Conservation (phyloP, 2,113 vertebrate genomes). For the Lepus europaeus region DNA sequence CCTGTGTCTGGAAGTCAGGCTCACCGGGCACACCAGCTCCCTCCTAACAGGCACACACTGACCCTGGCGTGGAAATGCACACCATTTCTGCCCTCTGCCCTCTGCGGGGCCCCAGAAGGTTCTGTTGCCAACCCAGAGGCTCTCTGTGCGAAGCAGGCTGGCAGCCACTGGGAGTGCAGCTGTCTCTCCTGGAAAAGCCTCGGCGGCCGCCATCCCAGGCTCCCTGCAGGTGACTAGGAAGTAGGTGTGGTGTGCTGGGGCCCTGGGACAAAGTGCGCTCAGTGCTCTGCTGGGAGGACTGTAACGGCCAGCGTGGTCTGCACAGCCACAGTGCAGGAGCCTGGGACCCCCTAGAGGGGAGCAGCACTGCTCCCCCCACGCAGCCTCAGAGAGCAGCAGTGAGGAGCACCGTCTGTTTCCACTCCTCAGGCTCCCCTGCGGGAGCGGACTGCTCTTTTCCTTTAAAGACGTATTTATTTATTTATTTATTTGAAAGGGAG, state of each 20-base stretch:
- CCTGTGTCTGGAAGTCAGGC: not conserved
- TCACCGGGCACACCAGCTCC: not conserved
- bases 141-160: not conserved
- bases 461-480: no score
- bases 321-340: slow-evolving; percentile 66
- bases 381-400: no score
- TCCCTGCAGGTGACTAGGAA: not conserved
- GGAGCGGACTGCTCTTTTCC: no score
- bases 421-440: not conserved
- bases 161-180: not conserved
- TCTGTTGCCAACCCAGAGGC: not conserved
- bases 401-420: no score
- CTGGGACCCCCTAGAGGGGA: not conserved
- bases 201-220: not conserved
- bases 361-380: not conserved
- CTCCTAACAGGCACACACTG: not conserved
- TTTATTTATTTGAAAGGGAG: no score
- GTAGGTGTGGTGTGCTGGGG: not conserved
- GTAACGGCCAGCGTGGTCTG: slow-evolving; percentile 25
- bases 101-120: not conserved
- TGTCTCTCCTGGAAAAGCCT: not conserved
- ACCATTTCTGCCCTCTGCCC: not conserved
- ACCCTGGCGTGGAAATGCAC: no score
- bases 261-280: not conserved
- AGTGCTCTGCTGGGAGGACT: slow-evolving; percentile 76